Evolutionary conservation across 2,113 vertebrate genomes (phyloP).

Genomic region (Setophaga kirtlandii): DNA sequence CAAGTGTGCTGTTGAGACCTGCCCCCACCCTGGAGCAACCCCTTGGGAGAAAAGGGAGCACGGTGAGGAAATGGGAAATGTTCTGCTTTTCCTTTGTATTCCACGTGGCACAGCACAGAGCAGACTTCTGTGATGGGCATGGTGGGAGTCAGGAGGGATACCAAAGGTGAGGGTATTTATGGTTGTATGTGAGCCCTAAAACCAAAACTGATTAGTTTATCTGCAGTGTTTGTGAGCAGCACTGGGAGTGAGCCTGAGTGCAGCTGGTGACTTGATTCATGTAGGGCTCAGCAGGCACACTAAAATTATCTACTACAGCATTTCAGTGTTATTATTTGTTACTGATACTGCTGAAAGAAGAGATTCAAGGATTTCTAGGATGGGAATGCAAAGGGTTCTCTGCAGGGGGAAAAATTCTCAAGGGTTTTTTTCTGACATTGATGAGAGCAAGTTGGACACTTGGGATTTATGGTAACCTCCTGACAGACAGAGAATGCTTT

Average conservation of each 20-base stretch:
- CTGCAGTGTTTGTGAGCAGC: rapidly evolving
- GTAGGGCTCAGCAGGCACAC: neutral
- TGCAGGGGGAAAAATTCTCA: neutral
- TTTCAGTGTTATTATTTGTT: neutral
- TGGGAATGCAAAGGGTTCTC: neutral
- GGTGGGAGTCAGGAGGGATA: neutral
- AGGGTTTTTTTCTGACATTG: conserved; percentile 14
- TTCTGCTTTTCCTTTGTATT: neutral
- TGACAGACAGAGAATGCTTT: neutral
- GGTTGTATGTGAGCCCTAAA: neutral
- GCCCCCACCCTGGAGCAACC: neutral
- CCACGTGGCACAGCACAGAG: neutral
- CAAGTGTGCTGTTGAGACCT: neutral
- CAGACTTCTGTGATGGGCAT: neutral
- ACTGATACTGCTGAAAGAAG: neutral
- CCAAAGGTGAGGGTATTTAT: neutral
- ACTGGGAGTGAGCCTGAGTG: neutral
- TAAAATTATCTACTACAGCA: neutral
- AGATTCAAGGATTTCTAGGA: neutral
- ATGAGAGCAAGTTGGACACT: conserved; percentile 2
- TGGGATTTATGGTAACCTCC: neutral
- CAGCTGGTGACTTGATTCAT: neutral
- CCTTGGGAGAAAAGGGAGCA: neutral
- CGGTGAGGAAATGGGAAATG: rapidly evolving
- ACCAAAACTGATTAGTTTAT: neutral